These are phyloP conservation scores for Machimus rusticus DNA, from an alignment of 2,888 invertebrate species.

Conservation along the genomic window DNA sequence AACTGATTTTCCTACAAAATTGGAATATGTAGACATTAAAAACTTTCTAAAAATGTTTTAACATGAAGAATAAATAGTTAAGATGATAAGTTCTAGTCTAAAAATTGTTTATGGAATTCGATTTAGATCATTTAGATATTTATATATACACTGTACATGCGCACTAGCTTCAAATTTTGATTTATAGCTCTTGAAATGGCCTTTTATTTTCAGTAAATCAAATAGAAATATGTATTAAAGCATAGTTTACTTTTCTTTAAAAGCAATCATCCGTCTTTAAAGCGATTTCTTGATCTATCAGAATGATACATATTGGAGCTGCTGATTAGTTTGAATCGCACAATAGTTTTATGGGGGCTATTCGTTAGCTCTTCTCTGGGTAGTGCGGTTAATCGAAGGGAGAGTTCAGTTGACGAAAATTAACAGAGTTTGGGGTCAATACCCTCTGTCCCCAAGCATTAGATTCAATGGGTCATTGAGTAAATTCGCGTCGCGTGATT, in stretches of 20 bases:
- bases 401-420: not conserved
- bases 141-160: too few species aligned
- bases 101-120: too few species aligned
- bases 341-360: not conserved
- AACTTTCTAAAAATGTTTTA: too few species aligned
- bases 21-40: too few species aligned
- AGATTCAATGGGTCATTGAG: not conserved
- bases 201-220: not conserved
- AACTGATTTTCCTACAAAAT: too few species aligned
- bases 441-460: not conserved
- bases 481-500: not conserved
- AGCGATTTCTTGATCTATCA: not conserved
- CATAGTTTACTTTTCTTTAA: not conserved
- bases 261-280: not conserved
- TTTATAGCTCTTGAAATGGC: not conserved
- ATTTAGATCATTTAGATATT: too few species aligned
- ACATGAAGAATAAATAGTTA: too few species aligned
- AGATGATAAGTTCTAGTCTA: too few species aligned
- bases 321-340: not conserved
- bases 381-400: not conserved
- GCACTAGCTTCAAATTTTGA: too few species aligned
- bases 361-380: not conserved
- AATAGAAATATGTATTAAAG: not conserved
- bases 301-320: not conserved
- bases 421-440: not conserved